These are phyloP conservation scores for Torymus aiolomorphi DNA, from an alignment of 2,888 invertebrate species.

Conservation along the genomic window DNA sequence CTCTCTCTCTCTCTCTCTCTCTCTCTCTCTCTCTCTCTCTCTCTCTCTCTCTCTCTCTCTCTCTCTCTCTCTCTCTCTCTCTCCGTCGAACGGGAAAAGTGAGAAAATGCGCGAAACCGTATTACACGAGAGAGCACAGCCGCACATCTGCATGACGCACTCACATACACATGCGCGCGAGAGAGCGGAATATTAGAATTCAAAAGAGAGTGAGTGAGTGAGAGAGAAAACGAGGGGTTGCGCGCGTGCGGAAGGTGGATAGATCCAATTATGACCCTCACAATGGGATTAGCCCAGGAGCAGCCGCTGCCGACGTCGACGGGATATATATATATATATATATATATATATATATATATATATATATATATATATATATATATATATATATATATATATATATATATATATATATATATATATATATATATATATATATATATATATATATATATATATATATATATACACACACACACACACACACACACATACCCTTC, in stretches of 20 bases:
- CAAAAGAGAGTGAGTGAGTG: neutral
- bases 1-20: neutral
- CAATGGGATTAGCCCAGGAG: conserved; percentile 55
- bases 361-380: too few species aligned
- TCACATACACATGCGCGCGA: neutral
- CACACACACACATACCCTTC: conserved; percentile 2
- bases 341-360: too few species aligned
- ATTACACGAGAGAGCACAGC: conserved; percentile 14
- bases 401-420: too few species aligned
- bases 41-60: neutral
- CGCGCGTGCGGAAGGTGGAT: conserved; percentile 40
- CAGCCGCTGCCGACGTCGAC: conserved; percentile 8
- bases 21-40: neutral
- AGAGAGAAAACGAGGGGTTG: neutral
- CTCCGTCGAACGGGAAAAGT: conserved; percentile 22
- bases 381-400: too few species aligned
- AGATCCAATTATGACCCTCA: conserved; percentile 58
- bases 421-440: too few species aligned
- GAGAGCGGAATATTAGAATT: conserved; percentile 27
- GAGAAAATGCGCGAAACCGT: neutral
- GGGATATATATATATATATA: neutral
- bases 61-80: neutral
- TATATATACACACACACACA: too few species aligned
- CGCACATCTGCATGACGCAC: neutral
- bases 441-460: too few species aligned